Evolutionary conservation across 1,140 invertebrate species (phyloP), one percentile per base, ranked within the genome.

Genomic region (Ostrea denselamellosa): DNA sequence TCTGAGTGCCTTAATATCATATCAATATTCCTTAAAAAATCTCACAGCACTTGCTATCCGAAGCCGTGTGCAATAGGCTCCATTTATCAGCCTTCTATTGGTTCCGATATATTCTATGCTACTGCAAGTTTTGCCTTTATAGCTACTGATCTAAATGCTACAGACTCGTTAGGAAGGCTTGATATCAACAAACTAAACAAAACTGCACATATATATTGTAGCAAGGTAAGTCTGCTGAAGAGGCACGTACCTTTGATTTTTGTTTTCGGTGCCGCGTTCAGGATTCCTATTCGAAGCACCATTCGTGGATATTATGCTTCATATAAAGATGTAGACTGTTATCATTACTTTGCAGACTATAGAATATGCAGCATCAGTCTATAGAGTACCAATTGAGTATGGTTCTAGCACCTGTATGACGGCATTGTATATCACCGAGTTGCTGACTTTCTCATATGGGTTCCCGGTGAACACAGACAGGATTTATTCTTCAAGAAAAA

Each of bases 51-150:
- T 58, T 94, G 94, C 86, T 91, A 91, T 84, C 94, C 94, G 8
- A 92, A 93, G 84, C 94, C 94, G 12, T 94, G 93, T 91, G 90
- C 92, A 62, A 93, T 94, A 54, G 92, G 92, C 25, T 85, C 71
- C 2, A 91, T 91, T 7, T 94, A 94, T 89, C 93, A 94, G 87
- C 92, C 94, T 0, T 87, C 90, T 8, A 87, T 94, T 10, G 88
- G 82, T 7, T 86, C 89, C 53, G 90, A 89, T 62, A 89, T 77
- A 10, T 94, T 94, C 90, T 94, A 92, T 85, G 93, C 92, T 62
- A 88, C 92, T 19, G 89, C 90, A 52, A 93, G 90, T 52, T 94
- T 93, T 87, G 65, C 85, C 28, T 93, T 93, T 87, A 82, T 92
- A 10, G 89, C 92, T 17, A 83, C 84, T 8, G 86, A 82, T 19